Evolutionary conservation across 2,888 invertebrate genomes (phyloP), one percentile per base, ranked within the genome.

Genomic region (Drosophila kambysellisi): DNA sequence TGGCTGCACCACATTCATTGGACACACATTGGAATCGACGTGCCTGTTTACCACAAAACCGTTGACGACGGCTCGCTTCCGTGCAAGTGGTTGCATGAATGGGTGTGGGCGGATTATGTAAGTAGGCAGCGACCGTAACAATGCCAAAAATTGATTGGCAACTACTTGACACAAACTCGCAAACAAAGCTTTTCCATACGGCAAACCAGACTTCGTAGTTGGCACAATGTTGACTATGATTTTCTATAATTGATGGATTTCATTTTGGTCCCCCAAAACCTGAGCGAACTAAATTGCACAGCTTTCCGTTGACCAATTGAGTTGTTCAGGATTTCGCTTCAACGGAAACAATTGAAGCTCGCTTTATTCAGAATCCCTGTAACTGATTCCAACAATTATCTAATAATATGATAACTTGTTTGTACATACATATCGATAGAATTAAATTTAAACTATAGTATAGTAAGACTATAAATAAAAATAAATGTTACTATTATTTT

Each of bases 101-200:
- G 46, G 3, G 32, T 43, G 57, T 15, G 17, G n/a, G 12, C 5
- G 12, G 8, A 48, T 4, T 51, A 37, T 56, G 50, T 67, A 73
- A 73, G 73, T 64, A 69, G 61, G 51, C 60, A 59, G 53, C n/a
- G 58, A 48, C 41, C 60, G 66, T 70, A 70, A 73, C 80, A 76
- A 89, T 79, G 76, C 88, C 90, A 74, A 89, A 88, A 85, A 82
- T 80, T 84, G 90, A 89, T 89, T 85, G 88, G 75, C 85, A 87
- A 73, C 89, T 83, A 74, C 82, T 89, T 88, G 82, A 70, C 72
- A 63, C 59, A 61, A 37, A 56, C 67, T 58, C 48, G 48, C 60
- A 53, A 57, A 65, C 43, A 60, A 62, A 65, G 61, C 61, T 65
- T 63, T 71, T 76, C 51, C 68, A 81, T 66, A 60, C 61, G 57